Percentiles rank a stretch among this genome's conserved stretches.
These are phyloP conservation scores for Sebastes aleutianus DNA, from an alignment of 2,797 vertebrate genomes.

Conservation along the genomic window DNA sequence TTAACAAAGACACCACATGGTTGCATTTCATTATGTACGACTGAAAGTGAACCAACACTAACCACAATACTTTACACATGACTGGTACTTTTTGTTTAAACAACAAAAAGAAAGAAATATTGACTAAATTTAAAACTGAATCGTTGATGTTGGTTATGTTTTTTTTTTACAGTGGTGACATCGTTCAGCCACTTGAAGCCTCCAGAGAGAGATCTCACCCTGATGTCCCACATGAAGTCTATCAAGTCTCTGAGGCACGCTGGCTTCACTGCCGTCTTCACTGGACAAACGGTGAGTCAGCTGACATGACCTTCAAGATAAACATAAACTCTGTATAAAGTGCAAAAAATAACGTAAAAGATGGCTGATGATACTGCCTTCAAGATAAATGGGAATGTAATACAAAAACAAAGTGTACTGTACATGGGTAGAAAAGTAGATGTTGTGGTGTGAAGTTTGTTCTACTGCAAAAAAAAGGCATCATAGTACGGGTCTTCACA, in stretches of 20 bases:
- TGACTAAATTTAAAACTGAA: not conserved
- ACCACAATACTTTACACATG: not conserved
- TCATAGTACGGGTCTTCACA: not conserved
- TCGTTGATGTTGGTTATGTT: conserved; percentile 7
- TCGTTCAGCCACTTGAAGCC: conserved; percentile 73
- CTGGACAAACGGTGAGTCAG: conserved; percentile 66
- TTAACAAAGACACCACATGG: not conserved
- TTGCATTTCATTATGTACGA: not conserved
- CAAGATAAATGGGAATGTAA: not conserved
- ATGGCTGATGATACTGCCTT: not conserved
- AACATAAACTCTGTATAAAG: not conserved
- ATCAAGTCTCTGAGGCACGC: conserved; percentile 74
- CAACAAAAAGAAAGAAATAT: not conserved
- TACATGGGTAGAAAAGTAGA: not conserved
- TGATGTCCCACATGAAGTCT: conserved; percentile 71
- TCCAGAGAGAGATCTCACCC: conserved; percentile 64
- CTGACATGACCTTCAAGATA: not conserved
- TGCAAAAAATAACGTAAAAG: not conserved
- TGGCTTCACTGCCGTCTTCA: conserved; percentile 77
- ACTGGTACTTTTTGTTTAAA: not conserved
- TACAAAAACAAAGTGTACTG: not conserved
- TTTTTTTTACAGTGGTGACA: conserved; percentile 69
- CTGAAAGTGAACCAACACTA: not conserved
- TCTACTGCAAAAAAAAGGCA: not conserved
- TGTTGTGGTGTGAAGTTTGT: not conserved